Percentiles rank a stretch among this genome's conserved stretches.
Conservation (phyloP, 2,113 vertebrate species). For the Nycticorax nycticorax region DNA sequence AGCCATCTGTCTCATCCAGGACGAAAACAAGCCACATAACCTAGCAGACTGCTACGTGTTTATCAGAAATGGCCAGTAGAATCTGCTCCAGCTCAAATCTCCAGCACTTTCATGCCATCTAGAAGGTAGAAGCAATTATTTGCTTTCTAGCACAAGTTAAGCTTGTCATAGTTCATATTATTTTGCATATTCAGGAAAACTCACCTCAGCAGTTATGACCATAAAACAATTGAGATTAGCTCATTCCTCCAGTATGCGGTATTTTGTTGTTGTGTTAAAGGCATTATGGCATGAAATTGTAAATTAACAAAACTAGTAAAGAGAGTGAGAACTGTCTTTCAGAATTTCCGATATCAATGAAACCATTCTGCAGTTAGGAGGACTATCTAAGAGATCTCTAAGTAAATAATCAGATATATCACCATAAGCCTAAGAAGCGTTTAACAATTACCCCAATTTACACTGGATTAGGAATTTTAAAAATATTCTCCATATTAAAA, state of each 20-base stretch:
- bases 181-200: background rate
- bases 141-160: background rate
- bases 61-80: background rate
- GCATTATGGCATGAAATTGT: background rate
- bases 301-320: background rate
- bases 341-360: background rate
- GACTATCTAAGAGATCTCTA: background rate
- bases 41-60: background rate
- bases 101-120: background rate
- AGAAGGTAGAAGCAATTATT: background rate
- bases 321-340: background rate
- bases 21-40: background rate
- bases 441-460: constrained; percentile 15
- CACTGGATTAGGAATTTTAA: background rate
- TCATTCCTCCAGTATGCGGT: background rate
- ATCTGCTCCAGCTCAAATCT: background rate
- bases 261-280: background rate
- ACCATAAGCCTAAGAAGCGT: background rate
- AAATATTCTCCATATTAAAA: constrained; percentile 23
- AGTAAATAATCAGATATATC: background rate
- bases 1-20: background rate
- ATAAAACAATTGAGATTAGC: background rate
- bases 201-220: background rate
- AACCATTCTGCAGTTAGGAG: background rate
- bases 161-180: background rate